Evolutionary conservation across 2,113 vertebrate species (phyloP), one percentile per base, ranked within the genome.

Genomic region (Ictalurus punctatus): DNA sequence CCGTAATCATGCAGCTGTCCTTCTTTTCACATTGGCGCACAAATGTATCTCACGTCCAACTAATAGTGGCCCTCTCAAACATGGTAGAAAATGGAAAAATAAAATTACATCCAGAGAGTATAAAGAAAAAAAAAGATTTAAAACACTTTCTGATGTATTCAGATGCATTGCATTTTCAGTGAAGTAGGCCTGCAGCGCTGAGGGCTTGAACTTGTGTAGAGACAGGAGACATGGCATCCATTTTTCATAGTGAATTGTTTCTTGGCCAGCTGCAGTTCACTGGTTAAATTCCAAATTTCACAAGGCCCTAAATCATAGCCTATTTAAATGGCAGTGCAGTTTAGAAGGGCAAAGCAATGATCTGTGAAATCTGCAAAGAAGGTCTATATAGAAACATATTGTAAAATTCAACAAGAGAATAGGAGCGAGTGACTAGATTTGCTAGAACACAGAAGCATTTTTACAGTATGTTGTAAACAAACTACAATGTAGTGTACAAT

Each of bases 1-100:
- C 91, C 90, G 82, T 95, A 95, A 95, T 94, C 94, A 93, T 95
- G 91, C 92, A 94, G 92, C 93, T 93, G 6, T 48, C 44, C 44
- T 48, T 48, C 44, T 48, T 48, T 48, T 48, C 44, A 48, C 44
- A 7, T 7, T 7, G 44, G 44, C 7, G 44, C 90, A 92, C 92
- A 94, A 90, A 86, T 92, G 91, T 92, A 90, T 83, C 88, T 93
- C 87, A 92, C 4, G 14, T 19, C 30, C 30, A 71, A 34, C 30
- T 34, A 19, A 34, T 19, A 71, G 69, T 34, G 6, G 16, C 14
- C 30, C 6, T 34, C 89, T 88, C 40, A 91, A 78, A 84, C 71
- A 87, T 14, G 73, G 73, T 44, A 76, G 19, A 23, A 74, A 34
- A 71, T 34, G 13, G 6, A 0, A 37, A 44, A 44, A 74, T 74